Base-by-base conservation (phyloP, 2,113 vertebrate genomes). In the Misgurnus mizolepis region DNA sequence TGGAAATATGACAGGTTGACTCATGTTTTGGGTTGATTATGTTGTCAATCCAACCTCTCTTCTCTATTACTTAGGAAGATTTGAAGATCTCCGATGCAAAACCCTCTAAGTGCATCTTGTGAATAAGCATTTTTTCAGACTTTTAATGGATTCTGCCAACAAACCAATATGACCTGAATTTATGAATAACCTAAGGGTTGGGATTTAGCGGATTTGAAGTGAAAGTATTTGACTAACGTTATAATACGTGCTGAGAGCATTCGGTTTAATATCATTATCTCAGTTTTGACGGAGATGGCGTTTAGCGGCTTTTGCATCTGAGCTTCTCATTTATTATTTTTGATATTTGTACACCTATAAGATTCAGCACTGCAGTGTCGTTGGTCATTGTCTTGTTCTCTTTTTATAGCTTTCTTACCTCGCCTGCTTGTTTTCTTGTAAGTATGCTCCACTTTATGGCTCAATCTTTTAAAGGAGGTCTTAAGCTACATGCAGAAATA, bases 311-410 rank as follows among this genome's bases (percentile, higher is more conserved):
- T 34, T 34, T 34, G 27, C 27, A 34, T 34, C 27, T 34, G 27
- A 34, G 27, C 27, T 34, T 3, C 27, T 34, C 27, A 34, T 34
- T 34, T 34, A 53, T 15, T 11, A 12, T 53, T 12, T 0, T 58
- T 64, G 3, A 47, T 61, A 39, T 61, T 0, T 6, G 10, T 62
- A 45, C 49, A 40, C 4, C 67, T 50, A 61, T 58, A 76, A 55
- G 73, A 83, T 72, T 50, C 73, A 39, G 71, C 58, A 70, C 71
- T 71, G 78, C 78, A 45, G 40, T 83, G 18, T 18, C 3, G 47
- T 65, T 18, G 12, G 50, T 22, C 39, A 58, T 4, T 39, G 22
- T 1, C 45, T 45, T 40, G 18, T 10, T 45, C 15, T 11, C 49
- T 12, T 66, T 67, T 49, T 7, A 34, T 10, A 17, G 39, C 41